phyloP scores from a whole-genome alignment of 2,113 vertebrate species.

The Cavia aperea region DNA sequence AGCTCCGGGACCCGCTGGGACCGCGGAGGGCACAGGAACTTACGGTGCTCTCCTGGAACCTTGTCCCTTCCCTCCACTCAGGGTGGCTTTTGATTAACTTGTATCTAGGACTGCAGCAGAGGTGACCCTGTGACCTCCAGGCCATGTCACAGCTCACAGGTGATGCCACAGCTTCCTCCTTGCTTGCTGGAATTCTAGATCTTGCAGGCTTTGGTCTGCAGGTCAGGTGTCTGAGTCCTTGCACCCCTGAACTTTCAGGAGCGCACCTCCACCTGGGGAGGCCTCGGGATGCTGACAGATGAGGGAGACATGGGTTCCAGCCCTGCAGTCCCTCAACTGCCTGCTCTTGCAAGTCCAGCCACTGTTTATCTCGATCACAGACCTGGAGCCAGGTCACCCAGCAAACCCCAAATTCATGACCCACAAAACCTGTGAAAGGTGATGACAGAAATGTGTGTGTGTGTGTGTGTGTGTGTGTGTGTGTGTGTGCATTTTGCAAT shows the following conservation, averaged over 20 bases:
- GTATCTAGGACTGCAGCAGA: background rate
- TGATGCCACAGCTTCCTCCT: too few relatives aligned
- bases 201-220: background rate
- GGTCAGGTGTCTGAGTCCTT: background rate
- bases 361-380: background rate
- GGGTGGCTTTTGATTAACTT: background rate
- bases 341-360: background rate
- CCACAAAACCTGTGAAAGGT: background rate
- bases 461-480: background rate
- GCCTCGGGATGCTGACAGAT: too few relatives aligned
- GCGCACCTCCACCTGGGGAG: too few relatives aligned
- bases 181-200: background rate
- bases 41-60: background rate
- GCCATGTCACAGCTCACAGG: background rate
- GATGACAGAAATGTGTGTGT: background rate
- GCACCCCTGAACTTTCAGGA: background rate
- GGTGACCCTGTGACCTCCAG: background rate
- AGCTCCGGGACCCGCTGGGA: background rate
- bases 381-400: background rate
- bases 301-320: background rate
- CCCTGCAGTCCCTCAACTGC: too few relatives aligned
- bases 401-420: background rate
- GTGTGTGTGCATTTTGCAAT: background rate
- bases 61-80: background rate
- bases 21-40: background rate